These are phyloP conservation scores for Lamprologus tigripictilis DNA, from an alignment of 2,113 vertebrate genomes.

Conservation along the genomic window DNA sequence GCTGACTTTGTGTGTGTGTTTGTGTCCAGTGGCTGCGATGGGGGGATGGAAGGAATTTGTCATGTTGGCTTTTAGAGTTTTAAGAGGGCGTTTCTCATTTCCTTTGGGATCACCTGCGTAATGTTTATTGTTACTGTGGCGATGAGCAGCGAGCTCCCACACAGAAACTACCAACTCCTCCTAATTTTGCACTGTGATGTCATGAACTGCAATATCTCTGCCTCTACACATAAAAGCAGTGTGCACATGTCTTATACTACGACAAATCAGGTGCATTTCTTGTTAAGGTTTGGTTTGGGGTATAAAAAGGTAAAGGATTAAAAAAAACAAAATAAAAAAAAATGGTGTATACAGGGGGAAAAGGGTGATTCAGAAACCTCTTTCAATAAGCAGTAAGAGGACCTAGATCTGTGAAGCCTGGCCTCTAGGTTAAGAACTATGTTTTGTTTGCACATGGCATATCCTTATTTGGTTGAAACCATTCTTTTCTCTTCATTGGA, in stretches of 20 bases:
- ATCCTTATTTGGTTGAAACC: slow-evolving; percentile 56
- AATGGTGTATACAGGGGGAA: not conserved
- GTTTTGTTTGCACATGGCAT: slow-evolving; percentile 41
- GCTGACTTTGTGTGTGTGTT: not conserved
- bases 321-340: not conserved
- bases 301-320: not conserved
- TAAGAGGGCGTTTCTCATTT: slow-evolving; percentile 58
- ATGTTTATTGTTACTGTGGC: slow-evolving; percentile 58
- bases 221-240: not conserved
- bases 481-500: slow-evolving; percentile 24
- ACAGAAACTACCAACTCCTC: not conserved
- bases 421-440: slow-evolving; percentile 7
- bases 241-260: not conserved
- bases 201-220: not conserved
- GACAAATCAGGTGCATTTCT: not conserved
- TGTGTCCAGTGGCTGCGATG: not conserved
- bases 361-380: slow-evolving; percentile 13
- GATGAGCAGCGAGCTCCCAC: slow-evolving; percentile 45
- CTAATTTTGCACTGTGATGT: not conserved
- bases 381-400: not conserved
- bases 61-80: slow-evolving; percentile 45
- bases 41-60: slow-evolving; percentile 54
- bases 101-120: slow-evolving; percentile 38
- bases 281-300: not conserved
- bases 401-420: slow-evolving; percentile 16